These are phyloP conservation scores for Menidia menidia DNA, from an alignment of 2,797 vertebrate genomes.

Conservation along the genomic window DNA sequence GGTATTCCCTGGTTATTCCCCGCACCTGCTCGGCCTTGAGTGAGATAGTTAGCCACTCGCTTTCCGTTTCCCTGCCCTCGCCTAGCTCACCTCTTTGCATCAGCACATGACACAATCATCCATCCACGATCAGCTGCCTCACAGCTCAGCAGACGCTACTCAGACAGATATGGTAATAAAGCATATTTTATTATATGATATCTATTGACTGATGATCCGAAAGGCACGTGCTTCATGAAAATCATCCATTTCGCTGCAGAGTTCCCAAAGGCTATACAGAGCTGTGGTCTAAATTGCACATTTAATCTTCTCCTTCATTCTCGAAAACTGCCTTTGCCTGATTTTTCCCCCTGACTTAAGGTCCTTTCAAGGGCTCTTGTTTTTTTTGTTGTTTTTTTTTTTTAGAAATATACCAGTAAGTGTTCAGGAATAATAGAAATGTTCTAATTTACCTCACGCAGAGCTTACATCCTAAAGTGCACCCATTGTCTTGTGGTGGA, in stretches of 20 bases:
- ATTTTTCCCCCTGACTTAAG: slow-evolving; percentile 52
- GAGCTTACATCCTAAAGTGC: slow-evolving; percentile 77
- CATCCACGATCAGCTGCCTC: slow-evolving; percentile 59
- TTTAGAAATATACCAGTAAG: slow-evolving; percentile 71
- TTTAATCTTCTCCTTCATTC: slow-evolving; percentile 65
- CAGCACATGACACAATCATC: slow-evolving; percentile 55
- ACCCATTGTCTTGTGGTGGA: slow-evolving; percentile 79
- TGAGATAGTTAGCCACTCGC: slow-evolving; percentile 39
- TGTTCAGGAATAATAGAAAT: slow-evolving; percentile 82
- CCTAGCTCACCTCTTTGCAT: slow-evolving; percentile 16
- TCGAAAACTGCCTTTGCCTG: slow-evolving; percentile 41
- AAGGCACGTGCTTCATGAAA: slow-evolving; percentile 62
- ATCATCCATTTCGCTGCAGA: slow-evolving; percentile 50
- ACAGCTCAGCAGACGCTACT: slow-evolving; percentile 43
- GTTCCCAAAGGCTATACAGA: slow-evolving; percentile 65
- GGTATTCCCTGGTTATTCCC: slow-evolving; percentile 52
- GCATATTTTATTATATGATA: slow-evolving; percentile 70
- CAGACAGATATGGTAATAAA: slow-evolving; percentile 75
- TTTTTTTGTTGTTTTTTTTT: slow-evolving; percentile 74
- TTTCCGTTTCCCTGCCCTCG: slow-evolving; percentile 49
- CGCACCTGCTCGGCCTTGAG: slow-evolving; percentile 81
- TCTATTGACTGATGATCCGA: slow-evolving; percentile 67
- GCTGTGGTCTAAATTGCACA: slow-evolving; percentile 58
- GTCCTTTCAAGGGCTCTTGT: slow-evolving; percentile 74
- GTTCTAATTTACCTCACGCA: slow-evolving; percentile 84